phyloP scores from a whole-genome alignment of 2,113 vertebrate species.

The Galeopterus variegatus region DNA sequence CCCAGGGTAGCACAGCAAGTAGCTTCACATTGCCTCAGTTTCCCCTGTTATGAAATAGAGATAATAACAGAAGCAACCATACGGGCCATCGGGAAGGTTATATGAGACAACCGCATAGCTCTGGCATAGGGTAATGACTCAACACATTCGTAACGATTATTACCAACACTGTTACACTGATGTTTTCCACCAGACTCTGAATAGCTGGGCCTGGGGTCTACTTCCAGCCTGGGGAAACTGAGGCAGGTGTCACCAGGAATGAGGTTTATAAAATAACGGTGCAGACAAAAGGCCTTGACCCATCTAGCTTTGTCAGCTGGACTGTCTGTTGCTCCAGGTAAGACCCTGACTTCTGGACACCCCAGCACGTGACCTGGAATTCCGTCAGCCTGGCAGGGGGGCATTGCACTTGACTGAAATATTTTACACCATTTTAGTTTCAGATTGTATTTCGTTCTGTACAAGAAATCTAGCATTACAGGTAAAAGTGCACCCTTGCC shows the following conservation, averaged over 20 bases:
- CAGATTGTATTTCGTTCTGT: not conserved
- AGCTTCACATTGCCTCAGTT: not conserved
- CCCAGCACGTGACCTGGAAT: not conserved
- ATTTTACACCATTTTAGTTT: not conserved
- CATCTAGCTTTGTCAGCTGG: not conserved
- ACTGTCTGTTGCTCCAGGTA: not conserved
- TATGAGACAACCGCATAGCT: not conserved
- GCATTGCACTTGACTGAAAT: not conserved
- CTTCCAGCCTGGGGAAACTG: not conserved
- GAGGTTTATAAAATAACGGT: not conserved
- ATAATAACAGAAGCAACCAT: rapidly evolving
- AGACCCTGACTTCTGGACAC: not conserved
- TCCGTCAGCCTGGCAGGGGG: not conserved
- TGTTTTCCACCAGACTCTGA: not conserved
- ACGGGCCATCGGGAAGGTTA: not conserved
- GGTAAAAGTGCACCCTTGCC: not conserved
- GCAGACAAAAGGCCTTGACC: not conserved
- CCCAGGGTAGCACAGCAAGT: not conserved
- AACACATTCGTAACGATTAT: too few relatives aligned
- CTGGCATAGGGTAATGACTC: not conserved
- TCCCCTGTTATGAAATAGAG: not conserved
- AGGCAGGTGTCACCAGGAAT: not conserved
- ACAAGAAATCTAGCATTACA: not conserved
- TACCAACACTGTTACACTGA: not conserved
- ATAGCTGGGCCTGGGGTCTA: not conserved